Conservation (phyloP, 1,140 invertebrate genomes). For the Trichonephila clavata region DNA sequence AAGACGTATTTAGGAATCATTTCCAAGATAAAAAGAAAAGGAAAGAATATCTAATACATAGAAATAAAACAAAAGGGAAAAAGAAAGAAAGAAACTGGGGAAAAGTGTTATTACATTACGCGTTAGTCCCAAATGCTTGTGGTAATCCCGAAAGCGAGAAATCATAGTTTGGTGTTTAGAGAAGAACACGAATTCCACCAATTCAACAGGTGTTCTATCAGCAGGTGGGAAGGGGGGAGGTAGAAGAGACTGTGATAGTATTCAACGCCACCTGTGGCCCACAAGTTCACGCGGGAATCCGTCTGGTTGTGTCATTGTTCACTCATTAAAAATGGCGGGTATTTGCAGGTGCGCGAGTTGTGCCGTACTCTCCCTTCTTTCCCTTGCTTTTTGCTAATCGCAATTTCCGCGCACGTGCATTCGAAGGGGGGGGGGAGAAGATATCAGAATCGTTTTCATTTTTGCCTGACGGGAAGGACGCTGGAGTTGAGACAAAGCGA, state of each 20-base stretch:
- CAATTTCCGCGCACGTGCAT: conserved; percentile 61
- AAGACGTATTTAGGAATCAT: background rate
- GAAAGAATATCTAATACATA: background rate
- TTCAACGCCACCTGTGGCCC: background rate
- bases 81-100: background rate
- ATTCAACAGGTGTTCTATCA: conserved; percentile 57
- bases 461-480: conserved; percentile 1
- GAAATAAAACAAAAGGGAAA: background rate
- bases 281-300: background rate
- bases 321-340: conserved; percentile 56
- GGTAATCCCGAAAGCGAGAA: conserved; percentile 39
- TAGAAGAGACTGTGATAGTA: background rate
- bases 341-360: conserved; percentile 38
- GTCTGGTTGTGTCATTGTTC: conserved; percentile 62
- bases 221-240: background rate
- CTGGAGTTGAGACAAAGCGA: background rate
- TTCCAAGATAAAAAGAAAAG: background rate
- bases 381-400: background rate
- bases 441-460: conserved; percentile 54
- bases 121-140: conserved; percentile 55
- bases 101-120: conserved; percentile 44
- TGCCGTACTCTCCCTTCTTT: conserved; percentile 22
- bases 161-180: conserved; percentile 41
- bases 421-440: no score
- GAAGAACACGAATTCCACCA: background rate